Evolutionary conservation across 2,113 vertebrate species (phyloP).

Genomic region (Elaphurus davidianus): DNA sequence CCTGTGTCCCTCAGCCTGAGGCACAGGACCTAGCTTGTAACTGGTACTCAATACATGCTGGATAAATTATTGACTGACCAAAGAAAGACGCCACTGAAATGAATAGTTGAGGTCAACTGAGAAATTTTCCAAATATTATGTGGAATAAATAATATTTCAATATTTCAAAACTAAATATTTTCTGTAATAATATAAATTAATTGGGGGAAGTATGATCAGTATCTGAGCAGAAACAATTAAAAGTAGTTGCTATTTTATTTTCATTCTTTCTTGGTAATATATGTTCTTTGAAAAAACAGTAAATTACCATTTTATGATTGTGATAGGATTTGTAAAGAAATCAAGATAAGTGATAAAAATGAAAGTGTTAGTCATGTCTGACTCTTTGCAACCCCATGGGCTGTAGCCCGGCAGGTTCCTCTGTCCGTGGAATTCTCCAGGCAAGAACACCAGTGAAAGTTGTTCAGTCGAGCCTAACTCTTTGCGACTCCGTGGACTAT

Average conservation of each 20-base stretch:
- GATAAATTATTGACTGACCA: conserved; percentile 56
- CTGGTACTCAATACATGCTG: background rate
- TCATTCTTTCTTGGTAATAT: conserved; percentile 16
- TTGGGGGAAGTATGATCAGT: background rate
- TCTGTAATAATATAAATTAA: conserved; percentile 31
- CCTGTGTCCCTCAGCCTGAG: background rate
- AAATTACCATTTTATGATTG: conserved; percentile 4
- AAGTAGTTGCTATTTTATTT: conserved; percentile 39
- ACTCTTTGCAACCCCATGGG: background rate
- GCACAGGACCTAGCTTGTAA: background rate
- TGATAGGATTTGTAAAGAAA: background rate
- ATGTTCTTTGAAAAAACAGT: conserved; percentile 11
- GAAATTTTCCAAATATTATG: conserved; percentile 28
- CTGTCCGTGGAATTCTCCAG: background rate
- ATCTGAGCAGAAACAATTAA: conserved; percentile 6
- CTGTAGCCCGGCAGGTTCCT: background rate
- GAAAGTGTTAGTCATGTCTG: background rate
- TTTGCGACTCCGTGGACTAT: background rate
- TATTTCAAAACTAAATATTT: conserved; percentile 42
- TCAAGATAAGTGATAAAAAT: background rate
- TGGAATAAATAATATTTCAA: conserved; percentile 7
- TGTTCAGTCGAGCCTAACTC: background rate
- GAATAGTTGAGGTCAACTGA: background rate
- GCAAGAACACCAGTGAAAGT: background rate
- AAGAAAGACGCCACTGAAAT: conserved; percentile 34